Evolutionary conservation across 2,888 invertebrate species (phyloP), one percentile per base, ranked within the genome.

Genomic region (Pyralis farinalis): DNA sequence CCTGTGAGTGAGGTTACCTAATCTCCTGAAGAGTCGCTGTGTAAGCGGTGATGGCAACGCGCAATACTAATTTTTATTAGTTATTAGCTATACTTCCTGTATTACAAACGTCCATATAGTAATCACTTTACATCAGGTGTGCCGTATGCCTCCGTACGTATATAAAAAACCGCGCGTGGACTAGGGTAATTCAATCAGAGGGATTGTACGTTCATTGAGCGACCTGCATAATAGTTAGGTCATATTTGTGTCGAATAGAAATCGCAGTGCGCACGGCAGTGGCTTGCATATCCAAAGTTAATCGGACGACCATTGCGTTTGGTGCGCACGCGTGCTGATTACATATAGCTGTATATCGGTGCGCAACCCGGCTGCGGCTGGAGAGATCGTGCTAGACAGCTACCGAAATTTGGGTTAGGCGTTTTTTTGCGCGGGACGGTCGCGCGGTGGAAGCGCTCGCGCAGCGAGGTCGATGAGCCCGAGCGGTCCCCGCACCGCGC

Each of bases 371-470:
- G 58, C 52, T 51, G 55, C 65, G 63, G 73, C 31, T 12, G 12
- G 78, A 76, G 73, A 75, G 73, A 81, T 79, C 71, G 69, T 56
- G 67, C 71, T 82, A 80, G 81, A 78, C 82, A 54, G 78, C 83
- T 80, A 78, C 85, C 75, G 80, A 85, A 86, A 87, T 84, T 86
- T 79, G 77, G 83, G 82, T 87, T 83, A 78, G 76, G 71, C 69
- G 63, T 62, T 83, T 85, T 84, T 77, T 84, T 83, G 64, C 63
- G 55, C 61, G 58, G 67, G 78, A 76, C 76, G 65, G 69, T 74
- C 75, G 73, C 33, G 33, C 39, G 16, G 7, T 68, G 62, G 68
- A 70, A 61, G 64, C 68, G 65, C 63, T 63, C 63, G 63, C 63
- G 62, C 16, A 2, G 16, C 56, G 73, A 79, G 86, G 84, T 86